A percentile compares a stretch with the other conserved stretches of the same genome.
Conservation (phyloP, 2,113 vertebrate genomes). For the Microcebus lehilahytsara region DNA sequence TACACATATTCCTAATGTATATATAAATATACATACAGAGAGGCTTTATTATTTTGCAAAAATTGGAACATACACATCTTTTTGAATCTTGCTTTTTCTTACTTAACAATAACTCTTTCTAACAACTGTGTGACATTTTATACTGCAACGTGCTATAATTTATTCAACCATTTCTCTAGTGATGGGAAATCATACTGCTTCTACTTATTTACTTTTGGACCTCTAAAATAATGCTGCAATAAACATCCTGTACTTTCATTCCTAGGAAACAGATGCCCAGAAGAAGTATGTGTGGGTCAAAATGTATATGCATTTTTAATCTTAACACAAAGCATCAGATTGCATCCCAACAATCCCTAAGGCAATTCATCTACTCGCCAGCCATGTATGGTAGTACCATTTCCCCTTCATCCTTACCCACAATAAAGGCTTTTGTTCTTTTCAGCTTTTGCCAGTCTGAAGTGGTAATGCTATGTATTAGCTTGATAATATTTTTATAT, state of each 20-base stretch:
- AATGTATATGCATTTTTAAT: background rate
- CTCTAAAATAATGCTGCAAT: constrained; percentile 15
- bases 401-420: background rate
- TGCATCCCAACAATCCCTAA: background rate
- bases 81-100: constrained; percentile 23
- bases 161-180: background rate
- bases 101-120: background rate
- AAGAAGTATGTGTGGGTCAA: background rate
- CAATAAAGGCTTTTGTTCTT: background rate
- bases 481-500: background rate
- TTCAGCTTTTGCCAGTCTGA: background rate
- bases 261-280: background rate
- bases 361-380: background rate
- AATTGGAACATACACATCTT: background rate
- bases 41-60: constrained; percentile 26
- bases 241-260: background rate
- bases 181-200: background rate
- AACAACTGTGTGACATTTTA: constrained; percentile 14
- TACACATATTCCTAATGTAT: background rate
- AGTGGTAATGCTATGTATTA: background rate
- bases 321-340: background rate
- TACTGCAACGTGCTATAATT: background rate
- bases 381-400: background rate
- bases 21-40: background rate
- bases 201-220: background rate